A percentile compares a stretch with the other conserved stretches of the same genome.
Evolutionary conservation across 2,113 vertebrate species (phyloP).

Genomic region (Myocastor coypus): DNA sequence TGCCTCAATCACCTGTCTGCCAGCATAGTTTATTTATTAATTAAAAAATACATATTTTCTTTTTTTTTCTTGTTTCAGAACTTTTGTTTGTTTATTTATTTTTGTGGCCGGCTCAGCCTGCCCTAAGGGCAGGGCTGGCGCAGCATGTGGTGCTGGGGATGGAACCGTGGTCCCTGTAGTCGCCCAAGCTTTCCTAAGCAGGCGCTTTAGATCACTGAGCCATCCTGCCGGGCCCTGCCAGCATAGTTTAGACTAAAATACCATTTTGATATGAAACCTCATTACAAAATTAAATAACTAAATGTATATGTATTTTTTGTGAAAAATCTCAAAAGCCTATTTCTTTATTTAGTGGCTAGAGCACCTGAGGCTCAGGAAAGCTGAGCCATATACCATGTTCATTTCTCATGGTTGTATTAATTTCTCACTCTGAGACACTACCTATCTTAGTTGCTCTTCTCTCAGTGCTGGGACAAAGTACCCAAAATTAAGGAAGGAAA

Average conservation of each 20-base stretch:
- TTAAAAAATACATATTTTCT: no score
- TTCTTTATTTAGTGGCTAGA: constrained; percentile 5
- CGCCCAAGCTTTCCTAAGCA: no score
- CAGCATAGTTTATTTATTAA: neutral
- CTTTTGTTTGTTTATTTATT: no score
- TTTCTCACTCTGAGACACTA: constrained; percentile 29
- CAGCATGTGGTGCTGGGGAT: no score
- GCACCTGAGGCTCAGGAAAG: neutral
- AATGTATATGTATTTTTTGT: neutral
- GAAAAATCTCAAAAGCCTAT: neutral
- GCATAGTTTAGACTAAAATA: neutral
- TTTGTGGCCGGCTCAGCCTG: no score
- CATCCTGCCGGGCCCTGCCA: no score
- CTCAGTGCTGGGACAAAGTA: no score
- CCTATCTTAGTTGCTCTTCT: neutral
- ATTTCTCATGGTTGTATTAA: neutral
- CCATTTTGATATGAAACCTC: neutral
- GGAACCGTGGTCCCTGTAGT: no score
- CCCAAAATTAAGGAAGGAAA: no score
- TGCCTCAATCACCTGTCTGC: neutral
- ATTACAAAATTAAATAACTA: constrained; percentile 22
- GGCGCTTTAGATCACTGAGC: no score
- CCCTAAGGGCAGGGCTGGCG: no score
- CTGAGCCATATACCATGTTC: neutral
- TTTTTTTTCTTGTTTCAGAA: no score